Percentiles rank a stretch among this genome's conserved stretches.
phyloP scores from a whole-genome alignment of 2,797 vertebrate species.

The Ambastaia sidthimunki region DNA sequence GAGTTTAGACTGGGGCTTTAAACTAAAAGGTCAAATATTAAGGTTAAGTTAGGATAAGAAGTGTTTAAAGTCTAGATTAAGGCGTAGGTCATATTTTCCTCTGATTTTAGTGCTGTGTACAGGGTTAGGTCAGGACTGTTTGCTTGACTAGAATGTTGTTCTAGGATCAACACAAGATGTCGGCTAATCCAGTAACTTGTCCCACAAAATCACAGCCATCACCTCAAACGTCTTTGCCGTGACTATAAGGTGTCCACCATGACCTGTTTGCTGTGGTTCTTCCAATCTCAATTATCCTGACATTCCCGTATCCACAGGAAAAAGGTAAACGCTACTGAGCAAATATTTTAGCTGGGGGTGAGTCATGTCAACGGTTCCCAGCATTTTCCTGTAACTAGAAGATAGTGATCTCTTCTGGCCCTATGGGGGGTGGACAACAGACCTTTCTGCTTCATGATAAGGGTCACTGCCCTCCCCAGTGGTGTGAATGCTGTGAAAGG shows the following conservation, averaged over 20 bases:
- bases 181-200: neutral
- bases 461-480: conserved; percentile 15
- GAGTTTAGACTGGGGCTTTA: neutral
- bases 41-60: no score
- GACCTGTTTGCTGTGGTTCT: conserved; percentile 3
- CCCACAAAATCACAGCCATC: neutral
- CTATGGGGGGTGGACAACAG: conserved; percentile 7
- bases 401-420: neutral
- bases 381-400: neutral
- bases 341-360: neutral
- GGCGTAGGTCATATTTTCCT: neutral
- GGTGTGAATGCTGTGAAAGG: neutral
- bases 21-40: neutral
- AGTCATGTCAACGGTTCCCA: neutral
- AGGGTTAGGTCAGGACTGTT: neutral
- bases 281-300: conserved; percentile 13
- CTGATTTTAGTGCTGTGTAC: neutral
- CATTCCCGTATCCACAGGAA: neutral
- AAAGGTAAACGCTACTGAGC: neutral
- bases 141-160: neutral
- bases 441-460: conserved; percentile 22
- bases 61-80: no score
- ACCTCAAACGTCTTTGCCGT: neutral
- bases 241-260: neutral
- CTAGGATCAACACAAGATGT: conserved; percentile 7